These are phyloP conservation scores for Rhynchomys soricoides DNA, from an alignment of 2,113 vertebrate species.

Conservation along the genomic window DNA sequence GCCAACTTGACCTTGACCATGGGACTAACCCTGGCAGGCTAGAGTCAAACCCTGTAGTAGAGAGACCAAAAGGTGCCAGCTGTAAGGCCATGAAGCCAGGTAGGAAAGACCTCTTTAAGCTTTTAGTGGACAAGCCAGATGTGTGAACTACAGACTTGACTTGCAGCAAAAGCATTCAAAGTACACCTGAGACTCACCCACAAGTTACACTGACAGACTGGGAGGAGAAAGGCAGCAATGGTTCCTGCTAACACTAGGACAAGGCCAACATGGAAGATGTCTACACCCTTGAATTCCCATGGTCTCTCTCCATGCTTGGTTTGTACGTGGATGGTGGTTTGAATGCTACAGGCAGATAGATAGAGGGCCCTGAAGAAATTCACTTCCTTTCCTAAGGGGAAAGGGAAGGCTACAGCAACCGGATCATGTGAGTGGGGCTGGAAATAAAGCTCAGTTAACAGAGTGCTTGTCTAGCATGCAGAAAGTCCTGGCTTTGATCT, in stretches of 20 bases:
- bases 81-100: background rate
- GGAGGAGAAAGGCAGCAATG: background rate
- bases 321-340: background rate
- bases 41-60: background rate
- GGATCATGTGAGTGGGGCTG: background rate
- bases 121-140: background rate
- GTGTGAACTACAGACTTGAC: background rate
- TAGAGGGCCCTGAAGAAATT: background rate
- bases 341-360: background rate
- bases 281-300: background rate
- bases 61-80: background rate
- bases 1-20: background rate
- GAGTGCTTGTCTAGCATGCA: background rate
- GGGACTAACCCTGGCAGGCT: background rate
- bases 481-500: background rate
- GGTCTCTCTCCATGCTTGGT: conserved; percentile 7
- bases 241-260: accelerated
- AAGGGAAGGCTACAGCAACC: background rate
- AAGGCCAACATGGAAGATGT: background rate
- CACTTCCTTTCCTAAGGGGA: background rate
- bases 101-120: background rate
- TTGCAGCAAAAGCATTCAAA: background rate
- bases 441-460: background rate
- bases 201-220: background rate
- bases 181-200: background rate